These are phyloP conservation scores for Heteropelma amictum DNA, from an alignment of 2,888 invertebrate species.

Conservation along the genomic window DNA sequence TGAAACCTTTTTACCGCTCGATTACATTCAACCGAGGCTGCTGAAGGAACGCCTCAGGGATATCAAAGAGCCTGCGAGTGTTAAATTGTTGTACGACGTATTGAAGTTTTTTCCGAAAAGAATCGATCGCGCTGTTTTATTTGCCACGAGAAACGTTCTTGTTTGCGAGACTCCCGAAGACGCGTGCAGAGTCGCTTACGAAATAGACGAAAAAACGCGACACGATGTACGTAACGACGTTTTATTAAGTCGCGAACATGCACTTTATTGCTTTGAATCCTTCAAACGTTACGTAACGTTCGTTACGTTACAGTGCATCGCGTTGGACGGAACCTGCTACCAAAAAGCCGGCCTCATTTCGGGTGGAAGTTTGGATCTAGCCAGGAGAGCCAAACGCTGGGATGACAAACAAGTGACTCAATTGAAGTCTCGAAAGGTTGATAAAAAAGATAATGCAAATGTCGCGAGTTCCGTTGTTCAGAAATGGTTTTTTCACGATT, in stretches of 20 bases:
- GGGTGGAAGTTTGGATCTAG: conserved; percentile 96
- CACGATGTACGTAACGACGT: conserved; percentile 83
- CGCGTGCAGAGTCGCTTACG: conserved; percentile 97
- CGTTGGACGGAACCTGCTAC: conserved; percentile 99
- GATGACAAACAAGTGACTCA: conserved; percentile 98
- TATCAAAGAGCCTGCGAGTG: conserved; percentile 95
- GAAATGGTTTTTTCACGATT: background rate
- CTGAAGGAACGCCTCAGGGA: conserved; percentile 95
- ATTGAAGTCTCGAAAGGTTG: conserved; percentile 90
- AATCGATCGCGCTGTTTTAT: conserved; percentile 97
- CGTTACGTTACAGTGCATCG: conserved; percentile 87
- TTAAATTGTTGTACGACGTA: conserved; percentile 97
- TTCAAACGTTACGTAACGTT: background rate
- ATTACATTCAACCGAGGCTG: conserved; percentile 97
- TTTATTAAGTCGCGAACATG: background rate
- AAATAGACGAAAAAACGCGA: conserved; percentile 89
- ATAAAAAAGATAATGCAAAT: background rate
- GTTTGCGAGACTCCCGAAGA: conserved; percentile 99
- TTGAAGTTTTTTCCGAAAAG: conserved; percentile 96
- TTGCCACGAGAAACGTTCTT: conserved; percentile 98
- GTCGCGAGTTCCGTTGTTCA: background rate
- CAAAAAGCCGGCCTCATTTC: conserved; percentile 99
- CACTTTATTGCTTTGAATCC: background rate
- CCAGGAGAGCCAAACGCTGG: conserved; percentile 98
- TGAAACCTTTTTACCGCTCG: conserved; percentile 97